Evolutionary conservation across 1,140 invertebrate species (phyloP), one percentile per base, ranked within the genome.

Genomic region (Aethina tumida): DNA sequence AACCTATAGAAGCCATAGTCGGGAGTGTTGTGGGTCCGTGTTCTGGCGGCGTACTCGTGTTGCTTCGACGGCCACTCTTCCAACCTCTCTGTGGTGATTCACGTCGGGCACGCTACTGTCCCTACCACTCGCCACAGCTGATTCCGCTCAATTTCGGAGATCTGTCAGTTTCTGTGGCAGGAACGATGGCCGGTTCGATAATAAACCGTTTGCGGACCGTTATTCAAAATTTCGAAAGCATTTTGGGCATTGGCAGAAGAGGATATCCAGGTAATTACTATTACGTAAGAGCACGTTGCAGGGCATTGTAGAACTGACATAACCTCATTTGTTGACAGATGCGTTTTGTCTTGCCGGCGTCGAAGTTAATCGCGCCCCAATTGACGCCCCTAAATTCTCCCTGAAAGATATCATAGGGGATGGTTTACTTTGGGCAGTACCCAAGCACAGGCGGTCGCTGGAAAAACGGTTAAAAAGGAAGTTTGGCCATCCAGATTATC

Each of bases 381-480:
- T 27, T n/a, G 21, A 19, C 5, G 7, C 12, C 17, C 28, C 35
- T 7, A 20, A n/a, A 12, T 43, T 47, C 45, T 52, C 43, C 2
- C 28, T 83, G 3, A 74, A 74, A 51, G 70, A 80, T 41, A 59
- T 83, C 8, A 54, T 81, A 10, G 73, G 71, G 3, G 72, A 86
- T 69, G 80, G 79, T n/a, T 71, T 90, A 56, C 51, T 92, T 10
- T 82, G 76, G 70, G 88, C 77, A 39, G 86, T 85, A 2, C 91
- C 88, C 0, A 86, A 81, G 53, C 69, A 71, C 32, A 67, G 88
- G 55, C 65, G 84, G 48, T 74, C 79, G 1, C 37, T 87, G 20
- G 87, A 92, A 55, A 80, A 68, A 60, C 68, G 84, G 39, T 56
- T 67, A 45, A 78, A 69, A 27, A 67, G 84, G 36, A 87, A 76